Percentiles rank a stretch among this genome's conserved stretches.
Evolutionary conservation across 2,888 invertebrate genomes (phyloP).

Genomic region (Lathronympha strigana): DNA sequence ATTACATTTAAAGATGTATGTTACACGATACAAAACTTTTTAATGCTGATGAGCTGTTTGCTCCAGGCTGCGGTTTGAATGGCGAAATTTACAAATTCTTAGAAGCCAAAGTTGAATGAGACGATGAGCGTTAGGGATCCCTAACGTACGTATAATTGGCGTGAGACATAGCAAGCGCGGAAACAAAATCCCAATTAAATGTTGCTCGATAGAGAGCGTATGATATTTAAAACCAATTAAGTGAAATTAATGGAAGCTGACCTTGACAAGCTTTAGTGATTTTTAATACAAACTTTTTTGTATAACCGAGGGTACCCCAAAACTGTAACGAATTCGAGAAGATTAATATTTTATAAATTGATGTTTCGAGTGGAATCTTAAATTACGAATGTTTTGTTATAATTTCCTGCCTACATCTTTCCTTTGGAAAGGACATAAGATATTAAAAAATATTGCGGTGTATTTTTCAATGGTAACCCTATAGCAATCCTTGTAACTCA

Average conservation of each 20-base stretch:
- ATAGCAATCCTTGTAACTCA: too few relatives aligned
- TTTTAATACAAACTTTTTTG: conserved; percentile 25
- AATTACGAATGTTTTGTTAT: too few relatives aligned
- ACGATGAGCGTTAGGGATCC: not conserved
- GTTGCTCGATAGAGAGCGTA: conserved; percentile 15
- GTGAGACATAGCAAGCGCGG: not conserved
- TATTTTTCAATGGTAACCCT: too few relatives aligned
- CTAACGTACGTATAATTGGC: conserved; percentile 3
- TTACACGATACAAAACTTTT: conserved; percentile 65
- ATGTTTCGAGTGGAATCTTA: not conserved
- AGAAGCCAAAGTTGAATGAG: not conserved
- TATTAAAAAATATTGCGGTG: too few relatives aligned
- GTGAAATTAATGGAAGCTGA: conserved; percentile 28
- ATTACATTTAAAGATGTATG: conserved; percentile 56
- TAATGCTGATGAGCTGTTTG: conserved; percentile 75
- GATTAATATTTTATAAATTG: not conserved
- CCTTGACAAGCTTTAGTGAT: conserved; percentile 33
- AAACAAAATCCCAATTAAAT: conserved; percentile 26
- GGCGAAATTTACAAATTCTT: conserved; percentile 71
- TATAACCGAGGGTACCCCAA: conserved; percentile 3
- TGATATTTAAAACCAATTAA: conserved; percentile 39
- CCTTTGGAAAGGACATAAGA: too few relatives aligned
- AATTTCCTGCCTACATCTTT: too few relatives aligned
- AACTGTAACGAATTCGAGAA: not conserved
- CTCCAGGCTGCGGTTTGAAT: conserved; percentile 71